These are phyloP conservation scores for Toxotes lorentzi DNA, from an alignment of 2,797 vertebrate species.

Conservation along the genomic window DNA sequence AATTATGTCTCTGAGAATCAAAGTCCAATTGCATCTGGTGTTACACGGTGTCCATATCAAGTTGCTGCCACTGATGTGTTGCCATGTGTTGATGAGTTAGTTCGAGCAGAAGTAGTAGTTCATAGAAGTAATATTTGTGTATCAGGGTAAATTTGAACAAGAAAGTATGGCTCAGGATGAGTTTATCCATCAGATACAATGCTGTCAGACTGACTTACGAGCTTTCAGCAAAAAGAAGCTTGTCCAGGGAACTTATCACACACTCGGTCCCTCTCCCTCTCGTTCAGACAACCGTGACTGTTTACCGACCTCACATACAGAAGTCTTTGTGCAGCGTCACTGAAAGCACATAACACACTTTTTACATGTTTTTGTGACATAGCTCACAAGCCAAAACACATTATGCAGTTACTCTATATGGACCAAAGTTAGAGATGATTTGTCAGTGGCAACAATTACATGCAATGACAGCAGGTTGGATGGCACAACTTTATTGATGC, in stretches of 20 bases:
- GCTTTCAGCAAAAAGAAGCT: background rate
- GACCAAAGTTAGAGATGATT: conserved; percentile 22
- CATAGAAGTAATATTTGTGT: conserved; percentile 2
- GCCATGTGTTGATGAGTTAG: conserved; percentile 16
- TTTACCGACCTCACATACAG: conserved; percentile 7
- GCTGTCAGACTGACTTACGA: background rate
- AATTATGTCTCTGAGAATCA: conserved; percentile 52
- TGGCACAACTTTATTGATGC: conserved; percentile 62
- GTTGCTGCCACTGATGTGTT: conserved; percentile 24
- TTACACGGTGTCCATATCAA: conserved; percentile 4
- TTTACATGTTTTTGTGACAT: background rate
- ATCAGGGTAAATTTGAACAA: background rate
- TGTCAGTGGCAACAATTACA: conserved; percentile 41
- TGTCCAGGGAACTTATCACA: background rate
- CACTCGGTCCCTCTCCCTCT: background rate
- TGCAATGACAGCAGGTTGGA: conserved; percentile 49
- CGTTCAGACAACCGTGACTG: background rate
- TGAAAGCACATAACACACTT: background rate
- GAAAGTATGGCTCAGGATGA: background rate
- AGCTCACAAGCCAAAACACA: conserved; percentile 7
- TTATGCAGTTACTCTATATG: background rate
- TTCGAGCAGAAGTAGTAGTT: background rate
- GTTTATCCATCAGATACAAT: background rate
- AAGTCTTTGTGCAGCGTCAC: background rate
- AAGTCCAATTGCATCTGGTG: conserved; percentile 35